Evolutionary conservation across 2,113 vertebrate species (phyloP), one percentile per base, ranked within the genome.

Genomic region (Balaenoptera acutorostrata): DNA sequence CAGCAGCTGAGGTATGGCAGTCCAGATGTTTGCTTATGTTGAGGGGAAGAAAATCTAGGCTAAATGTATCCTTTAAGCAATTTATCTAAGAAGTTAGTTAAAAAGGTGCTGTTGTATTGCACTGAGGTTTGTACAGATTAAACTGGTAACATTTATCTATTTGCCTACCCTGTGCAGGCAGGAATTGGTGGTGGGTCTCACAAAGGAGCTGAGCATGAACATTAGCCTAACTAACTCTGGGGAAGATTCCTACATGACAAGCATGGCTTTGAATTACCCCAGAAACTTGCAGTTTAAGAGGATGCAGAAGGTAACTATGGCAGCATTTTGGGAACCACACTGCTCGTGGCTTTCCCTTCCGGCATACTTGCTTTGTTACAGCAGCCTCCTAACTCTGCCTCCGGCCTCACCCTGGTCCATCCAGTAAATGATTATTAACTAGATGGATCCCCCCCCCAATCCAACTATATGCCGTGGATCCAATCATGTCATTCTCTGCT

Each of bases 191-290:
- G 93, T 98, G 72, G 98, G 94, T 44, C 39, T 93, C 80, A 96
- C 97, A 13, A 97, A 98, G 49, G 97, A 98, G 41, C 25, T 98
- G 90, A 97, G 93, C 31, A 55, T 72, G 94, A 92, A 49, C 3
- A 74, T 98, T 39, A n/a, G 21, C 21, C 90, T 98, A 29, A 94
- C 1, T 0, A 98, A 98, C 88, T 72, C 66, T 0, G 98, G 98
- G 27, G 98, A 97, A 71, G 95, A 96, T 57, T 98, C 97, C 0
- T 98, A 97, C 90, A 81, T 98, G 98, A 99, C 98, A 63, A 69
- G 63, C 5, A 31, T 98, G 96, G 11, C 93, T 80, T 41, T 98
- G 69, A 97, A 18, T 92, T 98, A 97, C 33, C 98, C 98, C 66
- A 83, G 94, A 69, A 98, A 71, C 46, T 87, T 98, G 2, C 91